phyloP scores from a whole-genome alignment of 2,797 vertebrate species.

The Labeo calbasu region DNA sequence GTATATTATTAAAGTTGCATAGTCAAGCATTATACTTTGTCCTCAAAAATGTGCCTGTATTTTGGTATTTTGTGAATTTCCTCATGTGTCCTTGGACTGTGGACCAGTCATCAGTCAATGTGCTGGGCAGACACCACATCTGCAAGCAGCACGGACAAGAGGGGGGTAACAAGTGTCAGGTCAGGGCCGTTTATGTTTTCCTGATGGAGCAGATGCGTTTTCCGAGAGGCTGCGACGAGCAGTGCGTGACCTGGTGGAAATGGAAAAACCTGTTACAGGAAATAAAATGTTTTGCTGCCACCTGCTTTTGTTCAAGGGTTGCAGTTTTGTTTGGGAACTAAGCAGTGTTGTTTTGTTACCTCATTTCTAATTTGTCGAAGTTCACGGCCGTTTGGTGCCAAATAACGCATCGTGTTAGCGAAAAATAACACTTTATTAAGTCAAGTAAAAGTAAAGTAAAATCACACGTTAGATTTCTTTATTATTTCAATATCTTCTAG shows the following conservation, averaged over 20 bases:
- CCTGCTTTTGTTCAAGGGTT: slow-evolving; percentile 36
- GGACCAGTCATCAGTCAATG: slow-evolving; percentile 29
- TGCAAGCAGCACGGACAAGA: neutral
- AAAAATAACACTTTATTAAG: neutral
- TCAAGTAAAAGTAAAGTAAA: neutral
- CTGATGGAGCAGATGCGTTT: slow-evolving; percentile 28
- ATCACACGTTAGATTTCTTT: neutral
- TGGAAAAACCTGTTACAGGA: slow-evolving; percentile 46
- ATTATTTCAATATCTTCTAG: neutral
- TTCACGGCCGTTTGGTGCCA: neutral
- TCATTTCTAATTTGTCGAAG: slow-evolving; percentile 26
- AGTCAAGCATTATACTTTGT: neutral
- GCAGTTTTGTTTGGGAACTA: slow-evolving; percentile 18
- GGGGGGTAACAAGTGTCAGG: slow-evolving; percentile 11
- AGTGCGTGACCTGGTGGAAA: slow-evolving; percentile 36
- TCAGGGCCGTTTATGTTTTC: slow-evolving; percentile 40
- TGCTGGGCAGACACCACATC: slow-evolving; percentile 39
- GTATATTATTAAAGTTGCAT: neutral
- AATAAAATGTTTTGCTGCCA: slow-evolving; percentile 39
- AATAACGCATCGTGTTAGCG: neutral
- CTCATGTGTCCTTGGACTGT: slow-evolving; percentile 44
- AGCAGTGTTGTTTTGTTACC: neutral
- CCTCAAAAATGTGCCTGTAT: neutral
- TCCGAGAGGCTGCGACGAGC: neutral
- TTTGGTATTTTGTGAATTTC: slow-evolving; percentile 10